Evolutionary conservation across 2,888 invertebrate species (phyloP), one percentile per base, ranked within the genome.

Genomic region (Drosophila emarginata): DNA sequence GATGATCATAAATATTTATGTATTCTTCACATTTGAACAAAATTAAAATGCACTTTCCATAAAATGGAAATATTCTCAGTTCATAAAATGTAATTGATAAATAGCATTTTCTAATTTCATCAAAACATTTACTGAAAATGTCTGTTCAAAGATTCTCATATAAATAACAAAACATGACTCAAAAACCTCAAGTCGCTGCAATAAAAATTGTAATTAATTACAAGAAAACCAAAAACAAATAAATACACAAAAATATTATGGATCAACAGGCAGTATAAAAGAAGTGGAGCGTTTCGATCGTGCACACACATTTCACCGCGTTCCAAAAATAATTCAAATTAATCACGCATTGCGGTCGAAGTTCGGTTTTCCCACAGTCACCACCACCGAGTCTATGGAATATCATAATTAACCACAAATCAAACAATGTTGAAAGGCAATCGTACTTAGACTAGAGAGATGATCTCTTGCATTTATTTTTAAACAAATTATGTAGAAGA

Each of bases 181-280:
- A 45, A 64, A 67, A 67, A 58, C 64, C 66, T 76, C 81, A 81
- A 81, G 87, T 81, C 76, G 72, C 53, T 69, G 67, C 78, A 79
- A 87, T 88, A 87, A 88, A 86, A 83, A 79, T 61, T 76, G 79
- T 88, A 78, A 85, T 85, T 85, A 85, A 87, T 85, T 85, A 88
- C 78, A 62, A 77, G 45, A 72, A 79, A 71, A 69, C 77, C 76
- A 79, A 72, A 83, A 80, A 85, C 74, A 87, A 85, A 82, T 74
- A 87, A 77, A 78, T 78, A 61, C 50, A 45, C 56, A 61, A 15
- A 58, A 50, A 52, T 52, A 53, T 64, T 64, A 53, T 50, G 37
- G 9, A 54, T 65, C 74, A 51, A 32, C 59, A 32, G 4, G 15
- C 15, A 11, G 28, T 6, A 15, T 36, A 57, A 57, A 53, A 64